Percentiles rank a stretch among this genome's conserved stretches.
phyloP scores from a whole-genome alignment of 2,888 invertebrate species.

The Ernsta delagoae region DNA sequence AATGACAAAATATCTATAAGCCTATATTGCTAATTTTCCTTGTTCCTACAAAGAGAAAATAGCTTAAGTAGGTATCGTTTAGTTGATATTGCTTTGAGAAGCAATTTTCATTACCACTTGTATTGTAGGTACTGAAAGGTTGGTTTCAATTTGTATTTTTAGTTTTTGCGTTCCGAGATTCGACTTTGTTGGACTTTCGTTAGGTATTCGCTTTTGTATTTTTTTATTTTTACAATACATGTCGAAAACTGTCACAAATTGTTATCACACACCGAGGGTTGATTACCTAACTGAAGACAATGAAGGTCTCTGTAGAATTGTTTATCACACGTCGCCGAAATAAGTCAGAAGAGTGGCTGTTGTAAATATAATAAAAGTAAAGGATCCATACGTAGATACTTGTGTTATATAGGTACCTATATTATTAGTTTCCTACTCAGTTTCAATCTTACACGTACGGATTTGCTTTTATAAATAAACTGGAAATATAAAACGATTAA shows the following conservation, averaged over 20 bases:
- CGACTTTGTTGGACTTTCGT: neutral
- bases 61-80: neutral
- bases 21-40: slow-evolving; percentile 4
- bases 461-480: too few species aligned
- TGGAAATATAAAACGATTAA: too few species aligned
- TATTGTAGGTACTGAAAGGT: neutral
- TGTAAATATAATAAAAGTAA: too few species aligned
- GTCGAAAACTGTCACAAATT: neutral
- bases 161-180: neutral
- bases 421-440: too few species aligned
- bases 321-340: too few species aligned
- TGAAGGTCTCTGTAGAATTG: too few species aligned
- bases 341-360: too few species aligned
- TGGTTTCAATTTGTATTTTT: neutral
- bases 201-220: neutral
- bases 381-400: too few species aligned
- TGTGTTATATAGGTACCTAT: too few species aligned
- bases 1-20: slow-evolving; percentile 31
- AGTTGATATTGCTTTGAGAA: neutral
- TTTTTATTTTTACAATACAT: neutral
- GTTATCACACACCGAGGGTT: neutral
- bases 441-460: too few species aligned
- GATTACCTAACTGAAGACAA: neutral
- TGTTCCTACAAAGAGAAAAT: neutral
- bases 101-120: neutral